These are phyloP conservation scores for Hippopotamus amphibius DNA, from an alignment of 2,113 vertebrate species.

Conservation along the genomic window DNA sequence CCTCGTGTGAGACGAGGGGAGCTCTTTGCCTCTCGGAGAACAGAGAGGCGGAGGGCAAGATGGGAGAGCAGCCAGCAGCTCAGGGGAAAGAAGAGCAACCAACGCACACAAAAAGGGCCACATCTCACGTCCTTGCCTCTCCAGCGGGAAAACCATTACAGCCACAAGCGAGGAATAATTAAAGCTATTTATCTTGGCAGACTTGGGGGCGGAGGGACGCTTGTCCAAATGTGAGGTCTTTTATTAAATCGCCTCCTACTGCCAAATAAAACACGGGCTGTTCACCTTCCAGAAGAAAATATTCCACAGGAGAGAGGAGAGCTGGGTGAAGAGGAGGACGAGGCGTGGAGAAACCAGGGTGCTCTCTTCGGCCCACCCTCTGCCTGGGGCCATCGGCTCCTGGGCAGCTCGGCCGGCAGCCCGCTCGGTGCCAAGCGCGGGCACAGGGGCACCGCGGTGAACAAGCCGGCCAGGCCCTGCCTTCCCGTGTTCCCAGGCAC, in stretches of 20 bases:
- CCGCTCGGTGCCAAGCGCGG: rapidly evolving
- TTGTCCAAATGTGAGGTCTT: background rate
- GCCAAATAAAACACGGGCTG: background rate
- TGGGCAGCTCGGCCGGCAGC: background rate
- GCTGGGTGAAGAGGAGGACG: background rate
- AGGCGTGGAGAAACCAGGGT: background rate
- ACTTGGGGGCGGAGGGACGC: rapidly evolving
- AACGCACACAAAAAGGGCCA: background rate
- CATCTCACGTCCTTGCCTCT: background rate
- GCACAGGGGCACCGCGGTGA: background rate
- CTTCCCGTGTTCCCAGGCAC: background rate
- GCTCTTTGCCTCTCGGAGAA: background rate
- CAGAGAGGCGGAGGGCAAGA: background rate
- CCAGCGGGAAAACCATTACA: background rate
- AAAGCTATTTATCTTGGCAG: background rate
- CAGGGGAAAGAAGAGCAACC: background rate
- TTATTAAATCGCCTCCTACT: background rate
- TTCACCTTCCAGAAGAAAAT: background rate
- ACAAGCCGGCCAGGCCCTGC: background rate
- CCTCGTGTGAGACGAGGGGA: background rate
- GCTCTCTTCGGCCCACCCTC: background rate
- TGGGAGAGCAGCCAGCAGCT: background rate
- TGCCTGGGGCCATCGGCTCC: background rate
- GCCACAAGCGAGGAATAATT: background rate
- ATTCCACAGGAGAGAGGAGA: background rate